phyloP scores from a whole-genome alignment of 1,140 invertebrate species.

The Lepidostoma basale region DNA sequence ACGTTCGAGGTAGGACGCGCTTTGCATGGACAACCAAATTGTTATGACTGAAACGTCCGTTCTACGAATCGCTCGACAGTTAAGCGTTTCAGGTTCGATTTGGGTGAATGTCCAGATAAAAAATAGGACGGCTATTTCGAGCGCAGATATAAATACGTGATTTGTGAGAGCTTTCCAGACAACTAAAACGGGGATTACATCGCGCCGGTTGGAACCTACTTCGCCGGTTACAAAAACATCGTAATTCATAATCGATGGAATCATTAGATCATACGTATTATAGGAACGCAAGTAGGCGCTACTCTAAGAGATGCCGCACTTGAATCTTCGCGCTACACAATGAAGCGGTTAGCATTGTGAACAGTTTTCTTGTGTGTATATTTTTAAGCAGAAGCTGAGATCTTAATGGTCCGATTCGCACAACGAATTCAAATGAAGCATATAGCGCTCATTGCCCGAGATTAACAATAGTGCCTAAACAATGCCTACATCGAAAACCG shows the following conservation, averaged over 20 bases:
- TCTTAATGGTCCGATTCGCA: neutral
- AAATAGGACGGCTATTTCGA: constrained; percentile 20
- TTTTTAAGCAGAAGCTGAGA: too few relatives aligned
- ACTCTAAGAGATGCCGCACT: too few relatives aligned
- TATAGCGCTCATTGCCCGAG: neutral
- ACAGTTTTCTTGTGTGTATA: too few relatives aligned
- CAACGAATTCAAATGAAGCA: constrained; percentile 4
- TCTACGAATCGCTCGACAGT: constrained; percentile 25
- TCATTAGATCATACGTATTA: too few relatives aligned
- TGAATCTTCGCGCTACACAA: too few relatives aligned
- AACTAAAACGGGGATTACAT: too few relatives aligned
- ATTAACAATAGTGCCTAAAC: constrained; percentile 11
- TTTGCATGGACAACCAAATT: constrained; percentile 12
- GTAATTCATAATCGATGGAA: too few relatives aligned
- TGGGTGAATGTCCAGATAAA: constrained; percentile 13
- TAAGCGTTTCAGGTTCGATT: constrained; percentile 19
- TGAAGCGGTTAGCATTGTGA: too few relatives aligned
- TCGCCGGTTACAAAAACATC: too few relatives aligned
- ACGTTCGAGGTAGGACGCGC: constrained; percentile 19
- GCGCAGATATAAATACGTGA: neutral
- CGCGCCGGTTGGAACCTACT: too few relatives aligned
- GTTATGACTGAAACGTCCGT: constrained; percentile 3
- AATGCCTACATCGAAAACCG: neutral
- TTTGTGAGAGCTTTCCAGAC: neutral
- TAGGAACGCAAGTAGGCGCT: too few relatives aligned